Evolutionary conservation across 2,888 invertebrate genomes (phyloP), one percentile per base, ranked within the genome.

Genomic region (Lissonota sp.): DNA sequence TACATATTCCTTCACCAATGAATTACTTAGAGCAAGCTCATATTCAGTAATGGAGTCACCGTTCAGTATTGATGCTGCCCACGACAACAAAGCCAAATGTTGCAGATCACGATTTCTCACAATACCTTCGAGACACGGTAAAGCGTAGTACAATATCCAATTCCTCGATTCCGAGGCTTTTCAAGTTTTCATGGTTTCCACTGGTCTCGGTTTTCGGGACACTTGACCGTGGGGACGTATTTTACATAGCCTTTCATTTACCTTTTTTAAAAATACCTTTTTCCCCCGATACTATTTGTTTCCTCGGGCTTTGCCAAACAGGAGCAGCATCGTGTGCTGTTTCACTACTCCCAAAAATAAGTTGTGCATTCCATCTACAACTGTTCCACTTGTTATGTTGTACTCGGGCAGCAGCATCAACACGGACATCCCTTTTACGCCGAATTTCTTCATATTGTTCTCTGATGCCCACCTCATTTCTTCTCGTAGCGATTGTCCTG

Each of bases 141-240:
- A 40, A 1, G 26, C 49, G 16, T 78, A 83, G 39, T 80, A 80
- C 8, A 79, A 55, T 10, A 80, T 39, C 82, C 81, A 82, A 51
- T 84, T 83, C 37, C 84, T 64, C 82, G 75, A 82, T 69, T 84
- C 82, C 10, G 81, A 70, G 7, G 82, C 82, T 51, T 83, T 83
- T 81, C 83, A 84, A 26, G 67, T 51, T 16, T 53, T 60, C 57
- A 64, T 70, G 6, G 40, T 40, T 44, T 51, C 62, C 26, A 84
- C 71, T 6, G 62, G 58, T 62, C 83, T 60, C 6, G 81, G 83
- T 46, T 37, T 76, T 8, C 83, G 53, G 12, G 82, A 80, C 44
- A 83, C 80, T 26, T 3, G 26, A 26, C 26, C 26, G 26, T 26
- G 26, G 1, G 26, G 26, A 26, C 26, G 26, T 2, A 26, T 26